Percentiles rank a stretch among this genome's conserved stretches.
phyloP scores from a whole-genome alignment of 2,888 invertebrate genomes.

The Saturnia japonica region DNA sequence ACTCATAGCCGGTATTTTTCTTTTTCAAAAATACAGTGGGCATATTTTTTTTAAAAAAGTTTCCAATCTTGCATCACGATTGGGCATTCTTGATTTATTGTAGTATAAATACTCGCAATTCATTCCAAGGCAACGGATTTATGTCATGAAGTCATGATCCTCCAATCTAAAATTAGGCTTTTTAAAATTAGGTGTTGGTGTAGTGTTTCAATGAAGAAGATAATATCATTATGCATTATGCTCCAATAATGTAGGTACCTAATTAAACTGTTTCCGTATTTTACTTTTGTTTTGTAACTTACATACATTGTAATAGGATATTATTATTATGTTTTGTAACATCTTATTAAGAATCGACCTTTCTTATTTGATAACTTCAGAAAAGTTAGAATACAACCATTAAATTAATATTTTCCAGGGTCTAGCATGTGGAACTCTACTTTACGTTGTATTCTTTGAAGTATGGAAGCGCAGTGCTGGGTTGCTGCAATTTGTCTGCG shows the following conservation, averaged over 20 bases:
- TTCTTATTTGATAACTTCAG: no score
- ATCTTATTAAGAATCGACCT: no score
- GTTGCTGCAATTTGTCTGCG: slow-evolving; percentile 84
- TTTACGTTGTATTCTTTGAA: slow-evolving; percentile 98
- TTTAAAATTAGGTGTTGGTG: no score
- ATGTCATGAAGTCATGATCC: background rate
- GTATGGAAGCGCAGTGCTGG: slow-evolving; percentile 85
- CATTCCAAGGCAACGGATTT: background rate
- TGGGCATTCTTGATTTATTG: background rate
- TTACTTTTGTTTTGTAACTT: background rate
- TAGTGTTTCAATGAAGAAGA: background rate
- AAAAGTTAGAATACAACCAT: background rate
- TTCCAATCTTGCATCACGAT: background rate
- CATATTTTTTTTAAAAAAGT: no score
- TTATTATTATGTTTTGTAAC: no score
- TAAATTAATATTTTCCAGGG: slow-evolving; percentile 82
- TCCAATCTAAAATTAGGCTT: no score
- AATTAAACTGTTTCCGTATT: background rate
- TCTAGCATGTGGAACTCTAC: slow-evolving; percentile 91
- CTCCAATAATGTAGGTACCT: background rate
- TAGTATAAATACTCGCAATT: background rate
- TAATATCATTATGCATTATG: background rate
- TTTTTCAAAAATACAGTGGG: no score
- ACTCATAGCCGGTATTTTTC: no score
- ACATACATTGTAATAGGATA: no score